These are phyloP conservation scores for Mesorhabditis belari DNA, from an alignment of 2,888 invertebrate genomes.

Conservation along the genomic window DNA sequence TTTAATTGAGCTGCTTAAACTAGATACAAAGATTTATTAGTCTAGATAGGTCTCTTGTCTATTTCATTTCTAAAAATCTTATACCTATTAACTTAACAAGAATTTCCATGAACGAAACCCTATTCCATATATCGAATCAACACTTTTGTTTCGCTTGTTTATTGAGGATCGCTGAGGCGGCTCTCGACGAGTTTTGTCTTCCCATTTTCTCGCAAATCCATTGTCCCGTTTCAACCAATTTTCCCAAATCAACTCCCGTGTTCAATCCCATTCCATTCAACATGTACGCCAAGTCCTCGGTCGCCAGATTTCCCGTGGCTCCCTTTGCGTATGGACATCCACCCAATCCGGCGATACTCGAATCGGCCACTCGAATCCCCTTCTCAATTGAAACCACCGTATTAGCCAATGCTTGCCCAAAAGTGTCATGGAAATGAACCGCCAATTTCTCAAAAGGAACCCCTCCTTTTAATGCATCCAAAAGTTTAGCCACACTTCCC, in stretches of 20 bases:
- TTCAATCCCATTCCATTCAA: constrained; percentile 77
- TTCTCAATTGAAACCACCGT: constrained; percentile 76
- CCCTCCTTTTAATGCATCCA: constrained; percentile 67
- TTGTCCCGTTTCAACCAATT: constrained; percentile 11
- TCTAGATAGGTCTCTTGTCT: no score
- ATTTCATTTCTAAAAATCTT: no score
- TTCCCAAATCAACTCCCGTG: constrained; percentile 59
- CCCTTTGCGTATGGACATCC: constrained; percentile 94
- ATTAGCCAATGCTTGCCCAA: constrained; percentile 89
- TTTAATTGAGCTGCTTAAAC: no score
- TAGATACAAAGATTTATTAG: no score
- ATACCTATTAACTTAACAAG: no score
- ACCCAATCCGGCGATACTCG: constrained; percentile 90
- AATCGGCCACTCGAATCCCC: constrained; percentile 65
- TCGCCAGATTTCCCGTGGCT: constrained; percentile 92
- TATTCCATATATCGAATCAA: no score
- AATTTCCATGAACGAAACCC: no score
- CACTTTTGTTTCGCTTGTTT: no score
- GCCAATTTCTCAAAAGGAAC: constrained; percentile 68
- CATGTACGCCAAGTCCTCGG: constrained; percentile 94
- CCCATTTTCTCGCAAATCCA: constrained; percentile 14
- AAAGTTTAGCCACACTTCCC: constrained; percentile 69
- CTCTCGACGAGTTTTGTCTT: constrained; percentile 6
- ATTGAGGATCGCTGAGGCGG: constrained; percentile 2
- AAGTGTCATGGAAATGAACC: constrained; percentile 95